Percentiles rank a stretch among this genome's conserved stretches.
Conservation (phyloP, 2,113 vertebrate species). For the Vulpes ferrilata region DNA sequence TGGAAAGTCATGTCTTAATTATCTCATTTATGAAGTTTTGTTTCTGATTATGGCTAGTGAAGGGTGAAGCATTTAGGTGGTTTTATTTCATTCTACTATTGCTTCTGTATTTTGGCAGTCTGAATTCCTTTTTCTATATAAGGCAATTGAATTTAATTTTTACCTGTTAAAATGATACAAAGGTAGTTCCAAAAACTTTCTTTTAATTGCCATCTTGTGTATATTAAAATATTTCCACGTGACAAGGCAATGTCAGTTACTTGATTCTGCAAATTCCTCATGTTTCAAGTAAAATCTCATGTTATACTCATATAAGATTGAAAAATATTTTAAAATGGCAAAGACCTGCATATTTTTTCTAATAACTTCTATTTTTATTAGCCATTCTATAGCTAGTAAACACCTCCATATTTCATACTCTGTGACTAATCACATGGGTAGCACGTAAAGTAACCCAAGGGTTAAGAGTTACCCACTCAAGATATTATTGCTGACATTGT, state of each 20-base stretch:
- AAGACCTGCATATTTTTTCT: not conserved
- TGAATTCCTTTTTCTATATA: not conserved
- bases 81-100: not conserved
- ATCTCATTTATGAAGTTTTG: not conserved
- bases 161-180: not conserved
- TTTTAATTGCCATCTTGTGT: not conserved
- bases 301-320: not conserved
- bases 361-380: not conserved
- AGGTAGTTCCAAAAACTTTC: not conserved
- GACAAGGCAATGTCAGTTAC: not conserved
- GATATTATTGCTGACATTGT: not conserved
- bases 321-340: not conserved
- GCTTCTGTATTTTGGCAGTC: not conserved
- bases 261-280: not conserved
- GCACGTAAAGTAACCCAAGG: not conserved
- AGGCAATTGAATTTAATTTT: not conserved
- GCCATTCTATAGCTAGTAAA: not conserved
- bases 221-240: not conserved
- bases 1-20: not conserved
- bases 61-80: not conserved
- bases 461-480: not conserved
- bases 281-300: not conserved
- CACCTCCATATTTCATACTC: accelerated
- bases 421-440: not conserved
- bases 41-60: not conserved